Base-by-base conservation (phyloP, 64 coral and sea anemone genomes). In the Cladopsammia gracilis region DNA sequence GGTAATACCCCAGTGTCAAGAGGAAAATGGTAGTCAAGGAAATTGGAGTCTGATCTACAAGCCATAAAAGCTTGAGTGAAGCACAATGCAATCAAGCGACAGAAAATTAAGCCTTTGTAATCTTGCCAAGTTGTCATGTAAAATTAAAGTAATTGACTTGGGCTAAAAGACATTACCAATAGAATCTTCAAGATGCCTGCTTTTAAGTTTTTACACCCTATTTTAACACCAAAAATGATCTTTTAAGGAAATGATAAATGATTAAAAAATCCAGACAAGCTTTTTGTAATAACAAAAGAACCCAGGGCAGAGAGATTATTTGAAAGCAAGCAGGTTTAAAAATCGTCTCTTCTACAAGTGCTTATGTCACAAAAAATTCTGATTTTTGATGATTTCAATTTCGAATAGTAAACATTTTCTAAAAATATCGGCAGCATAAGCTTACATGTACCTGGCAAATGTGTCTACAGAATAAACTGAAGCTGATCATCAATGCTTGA, bases 161-260 rank as follows among this genome's bases (percentile, higher is more conserved):
- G 20, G 44, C 20, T 25, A 48, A 84, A 66, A 84, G 20, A 62
- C 10, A 49, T 19, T 42, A 26, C 56, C 54, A 12, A 16, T 43
- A 19, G 54, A 44, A 5, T 43, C 54, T 75, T 80, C 54, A 60
- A 24, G 60, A 44, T 12, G 6, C 60, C 54, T 67, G 20, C 11
- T 82, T 48, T 50, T 67, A 67, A 65, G n/a, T 23, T 84, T 82
- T 82, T 18, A 49, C 80, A 84, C 62, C 44, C 43, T 44, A 68
- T 12, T 67, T 84, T 68, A 84, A 84, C 80, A 59, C 45, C 18
- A 84, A 84, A 68, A 64, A 51, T 84, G 20, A 84, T 67, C 60
- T 84, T 62, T 84, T 68, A 11, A 24, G 45, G 57, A 48, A 23
- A 66, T 83, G 80, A 49, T 82, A 46, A 62, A 62, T 68, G 45